phyloP scores from a whole-genome alignment of 2,113 vertebrate species.

The Grus americana region DNA sequence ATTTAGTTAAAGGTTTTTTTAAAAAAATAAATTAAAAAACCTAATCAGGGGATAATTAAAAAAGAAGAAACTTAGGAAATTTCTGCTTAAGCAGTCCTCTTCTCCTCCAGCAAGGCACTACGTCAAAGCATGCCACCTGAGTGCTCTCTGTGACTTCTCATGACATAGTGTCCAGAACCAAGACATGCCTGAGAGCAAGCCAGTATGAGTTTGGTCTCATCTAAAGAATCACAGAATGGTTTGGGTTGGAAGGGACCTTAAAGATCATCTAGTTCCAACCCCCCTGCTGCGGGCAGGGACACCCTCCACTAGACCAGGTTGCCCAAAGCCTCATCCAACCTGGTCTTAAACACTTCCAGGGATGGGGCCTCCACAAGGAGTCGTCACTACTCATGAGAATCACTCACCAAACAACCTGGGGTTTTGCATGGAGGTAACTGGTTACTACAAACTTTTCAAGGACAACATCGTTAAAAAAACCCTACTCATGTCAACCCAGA shows the following conservation, averaged over 20 bases:
- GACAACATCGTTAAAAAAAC: not conserved
- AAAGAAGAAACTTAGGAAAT: not conserved
- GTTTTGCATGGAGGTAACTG: not conserved
- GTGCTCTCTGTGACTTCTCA: not conserved
- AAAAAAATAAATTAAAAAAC: not conserved
- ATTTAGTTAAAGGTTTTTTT: not conserved
- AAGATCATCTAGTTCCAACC: no score
- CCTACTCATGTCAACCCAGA: not conserved
- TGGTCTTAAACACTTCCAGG: no score
- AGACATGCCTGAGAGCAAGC: not conserved
- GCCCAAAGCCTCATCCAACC: no score
- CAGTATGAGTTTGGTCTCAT: not conserved
- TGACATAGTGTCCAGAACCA: not conserved
- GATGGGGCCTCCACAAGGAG: no score
- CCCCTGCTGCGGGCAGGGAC: no score
- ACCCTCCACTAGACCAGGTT: no score
- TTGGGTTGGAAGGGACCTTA: no score
- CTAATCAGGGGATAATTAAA: not conserved
- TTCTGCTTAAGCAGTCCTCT: not conserved
- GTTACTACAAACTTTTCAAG: not conserved
- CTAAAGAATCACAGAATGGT: not conserved
- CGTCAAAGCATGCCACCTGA: not conserved
- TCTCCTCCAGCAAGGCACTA: not conserved
- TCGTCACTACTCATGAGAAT: not conserved
- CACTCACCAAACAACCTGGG: not conserved